Conservation (phyloP, 2,113 vertebrate genomes). For the Grantiella picta region DNA sequence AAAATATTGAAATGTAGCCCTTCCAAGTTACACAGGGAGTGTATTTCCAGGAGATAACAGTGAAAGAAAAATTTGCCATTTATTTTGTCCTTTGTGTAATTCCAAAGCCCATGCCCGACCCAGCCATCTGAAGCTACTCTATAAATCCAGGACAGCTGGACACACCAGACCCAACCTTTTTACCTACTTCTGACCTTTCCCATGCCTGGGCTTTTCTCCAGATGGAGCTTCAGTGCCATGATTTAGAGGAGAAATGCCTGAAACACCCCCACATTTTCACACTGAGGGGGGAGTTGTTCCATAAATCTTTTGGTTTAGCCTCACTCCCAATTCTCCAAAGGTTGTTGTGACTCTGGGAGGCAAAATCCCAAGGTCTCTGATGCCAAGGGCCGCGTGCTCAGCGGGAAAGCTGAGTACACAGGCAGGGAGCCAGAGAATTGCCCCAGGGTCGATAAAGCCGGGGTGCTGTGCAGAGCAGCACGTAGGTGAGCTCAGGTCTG, state of each 20-base stretch:
- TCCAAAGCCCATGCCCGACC: background rate
- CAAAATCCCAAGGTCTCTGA: background rate
- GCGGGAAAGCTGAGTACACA: background rate
- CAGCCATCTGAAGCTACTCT: background rate
- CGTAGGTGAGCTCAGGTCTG: background rate
- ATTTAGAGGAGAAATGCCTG: background rate
- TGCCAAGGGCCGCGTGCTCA: background rate
- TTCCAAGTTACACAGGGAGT: background rate
- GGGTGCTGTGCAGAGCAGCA: constrained; percentile 11
- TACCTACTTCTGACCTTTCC: background rate
- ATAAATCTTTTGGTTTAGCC: background rate
- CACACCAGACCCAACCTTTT: background rate
- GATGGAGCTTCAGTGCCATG: accelerated
- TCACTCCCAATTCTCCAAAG: background rate
- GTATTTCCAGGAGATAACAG: background rate
- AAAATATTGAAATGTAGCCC: no score
- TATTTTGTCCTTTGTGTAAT: background rate
- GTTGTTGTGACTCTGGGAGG: background rate
- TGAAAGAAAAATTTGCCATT: background rate
- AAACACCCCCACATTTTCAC: accelerated
- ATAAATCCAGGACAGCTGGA: background rate
- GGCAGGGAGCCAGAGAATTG: constrained; percentile 36
- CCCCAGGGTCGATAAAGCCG: background rate
- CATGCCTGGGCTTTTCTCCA: background rate
- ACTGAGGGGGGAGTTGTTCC: background rate